Conservation (phyloP, 1,140 invertebrate species). For the Drosophila littoralis region DNA sequence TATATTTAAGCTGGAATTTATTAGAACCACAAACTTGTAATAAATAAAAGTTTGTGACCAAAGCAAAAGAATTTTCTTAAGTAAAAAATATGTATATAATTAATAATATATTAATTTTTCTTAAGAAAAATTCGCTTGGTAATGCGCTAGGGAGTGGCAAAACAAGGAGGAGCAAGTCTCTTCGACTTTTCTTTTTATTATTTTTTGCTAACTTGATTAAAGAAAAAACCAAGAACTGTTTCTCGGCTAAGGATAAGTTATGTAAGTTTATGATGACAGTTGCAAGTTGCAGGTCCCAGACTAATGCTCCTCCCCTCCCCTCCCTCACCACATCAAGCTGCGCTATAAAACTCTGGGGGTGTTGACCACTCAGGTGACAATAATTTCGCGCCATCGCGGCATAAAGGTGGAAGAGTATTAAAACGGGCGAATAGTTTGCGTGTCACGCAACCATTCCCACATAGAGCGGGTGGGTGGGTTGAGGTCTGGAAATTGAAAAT, state of each 20-base stretch:
- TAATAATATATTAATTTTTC: no score
- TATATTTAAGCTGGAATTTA: neutral
- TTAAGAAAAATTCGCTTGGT: no score
- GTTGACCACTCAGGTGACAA: slow-evolving; percentile 53
- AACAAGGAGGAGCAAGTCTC: neutral
- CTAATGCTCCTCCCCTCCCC: neutral
- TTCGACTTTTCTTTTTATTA: neutral
- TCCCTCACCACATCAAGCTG: no score
- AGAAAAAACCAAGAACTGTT: neutral
- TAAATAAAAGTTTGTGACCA: no score
- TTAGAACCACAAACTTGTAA: neutral
- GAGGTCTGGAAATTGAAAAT: slow-evolving; percentile 56
- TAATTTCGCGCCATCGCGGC: slow-evolving; percentile 47
- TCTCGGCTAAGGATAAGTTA: neutral
- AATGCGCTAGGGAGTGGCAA: neutral
- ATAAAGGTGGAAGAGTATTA: slow-evolving; percentile 1
- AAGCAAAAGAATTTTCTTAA: no score
- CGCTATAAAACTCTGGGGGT: neutral
- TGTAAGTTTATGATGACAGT: neutral
- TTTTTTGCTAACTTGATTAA: slow-evolving; percentile 1
- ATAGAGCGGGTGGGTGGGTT: neutral
- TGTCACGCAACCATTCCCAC: slow-evolving; percentile 58
- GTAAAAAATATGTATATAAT: no score
- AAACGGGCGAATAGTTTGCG: slow-evolving; percentile 40
- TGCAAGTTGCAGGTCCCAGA: slow-evolving; percentile 2